These are phyloP conservation scores for Papilio glaucus DNA, from an alignment of 1,140 invertebrate genomes.

Conservation along the genomic window DNA sequence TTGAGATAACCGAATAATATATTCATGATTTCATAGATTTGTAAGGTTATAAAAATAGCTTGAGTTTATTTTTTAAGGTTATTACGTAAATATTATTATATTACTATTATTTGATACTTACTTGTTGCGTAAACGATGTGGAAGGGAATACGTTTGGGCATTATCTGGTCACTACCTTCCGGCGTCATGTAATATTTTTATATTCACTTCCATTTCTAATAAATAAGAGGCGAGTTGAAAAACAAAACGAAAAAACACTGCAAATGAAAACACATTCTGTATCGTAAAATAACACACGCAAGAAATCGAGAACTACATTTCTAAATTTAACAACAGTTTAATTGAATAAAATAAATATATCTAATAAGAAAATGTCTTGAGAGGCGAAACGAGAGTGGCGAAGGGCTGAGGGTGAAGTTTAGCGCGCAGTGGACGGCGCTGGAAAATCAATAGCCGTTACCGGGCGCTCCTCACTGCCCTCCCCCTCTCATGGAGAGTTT, in stretches of 20 bases:
- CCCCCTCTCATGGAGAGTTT: not conserved
- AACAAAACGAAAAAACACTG: slow-evolving; percentile 34
- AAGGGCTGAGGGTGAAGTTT: slow-evolving; percentile 21
- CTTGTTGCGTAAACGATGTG: slow-evolving; percentile 83
- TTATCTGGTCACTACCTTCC: slow-evolving; percentile 66
- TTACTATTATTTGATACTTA: slow-evolving; percentile 65
- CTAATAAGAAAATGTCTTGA: slow-evolving; percentile 44
- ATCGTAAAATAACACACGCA: slow-evolving; percentile 19
- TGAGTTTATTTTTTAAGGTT: too few species aligned
- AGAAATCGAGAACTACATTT: slow-evolving; percentile 46
- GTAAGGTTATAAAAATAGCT: too few species aligned
- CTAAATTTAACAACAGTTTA: slow-evolving; percentile 20
- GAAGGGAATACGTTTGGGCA: slow-evolving; percentile 82
- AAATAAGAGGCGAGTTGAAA: slow-evolving; percentile 39
- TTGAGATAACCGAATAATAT: too few species aligned
- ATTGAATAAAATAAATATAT: slow-evolving; percentile 36
- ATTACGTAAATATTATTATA: too few species aligned
- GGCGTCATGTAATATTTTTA: slow-evolving; percentile 48
- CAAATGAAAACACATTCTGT: slow-evolving; percentile 39
- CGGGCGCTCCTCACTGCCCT: not conserved
- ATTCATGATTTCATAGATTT: too few species aligned
- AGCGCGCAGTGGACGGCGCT: slow-evolving; percentile 1
- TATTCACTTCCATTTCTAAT: slow-evolving; percentile 56
- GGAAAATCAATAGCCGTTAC: slow-evolving; percentile 29
- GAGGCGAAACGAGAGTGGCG: slow-evolving; percentile 45